These are phyloP conservation scores for Argyresthia albistria DNA, from an alignment of 2,888 invertebrate species.

Conservation along the genomic window DNA sequence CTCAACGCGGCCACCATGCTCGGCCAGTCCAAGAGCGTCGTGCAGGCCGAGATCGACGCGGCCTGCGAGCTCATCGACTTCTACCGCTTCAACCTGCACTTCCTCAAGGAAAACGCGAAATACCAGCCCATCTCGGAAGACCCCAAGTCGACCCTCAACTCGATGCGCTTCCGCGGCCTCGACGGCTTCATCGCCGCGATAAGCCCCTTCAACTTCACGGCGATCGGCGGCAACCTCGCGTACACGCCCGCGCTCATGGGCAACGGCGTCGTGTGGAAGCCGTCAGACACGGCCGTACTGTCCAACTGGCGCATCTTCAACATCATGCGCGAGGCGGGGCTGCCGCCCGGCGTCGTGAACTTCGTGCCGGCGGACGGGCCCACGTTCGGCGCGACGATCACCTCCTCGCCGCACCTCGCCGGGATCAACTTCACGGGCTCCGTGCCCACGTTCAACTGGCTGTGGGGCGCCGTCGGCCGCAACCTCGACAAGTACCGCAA, in stretches of 20 bases:
- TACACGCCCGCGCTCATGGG: constrained; percentile 94
- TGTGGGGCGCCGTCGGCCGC: constrained; percentile 94
- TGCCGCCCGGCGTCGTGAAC: constrained; percentile 97
- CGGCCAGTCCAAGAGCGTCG: constrained; percentile 95
- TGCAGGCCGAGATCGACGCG: constrained; percentile 98
- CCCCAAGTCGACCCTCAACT: constrained; percentile 83
- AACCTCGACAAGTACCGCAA: constrained; percentile 88
- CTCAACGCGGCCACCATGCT: constrained; percentile 97
- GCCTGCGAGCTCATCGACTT: constrained; percentile 97
- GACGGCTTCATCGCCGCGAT: constrained; percentile 99
- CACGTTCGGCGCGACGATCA: constrained; percentile 93
- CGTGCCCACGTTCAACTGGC: constrained; percentile 92
- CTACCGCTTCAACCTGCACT: constrained; percentile 87
- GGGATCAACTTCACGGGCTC: constrained; percentile 99
- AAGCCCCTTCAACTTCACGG: constrained; percentile 99
- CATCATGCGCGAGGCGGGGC: constrained; percentile 94
- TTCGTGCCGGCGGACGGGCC: constrained; percentile 98
- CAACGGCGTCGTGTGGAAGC: constrained; percentile 98
- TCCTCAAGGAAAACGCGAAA: constrained; percentile 86
- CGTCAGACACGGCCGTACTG: constrained; percentile 96
- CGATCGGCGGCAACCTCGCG: constrained; percentile 97
- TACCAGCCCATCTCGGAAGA: constrained; percentile 94
- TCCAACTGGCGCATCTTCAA: constrained; percentile 96
- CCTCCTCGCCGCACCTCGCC: constrained; percentile 86
- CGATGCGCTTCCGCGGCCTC: constrained; percentile 89